A percentile compares a stretch with the other conserved stretches of the same genome.
Evolutionary conservation across 2,113 vertebrate genomes (phyloP).

Genomic region (Leptobrachium leishanense): DNA sequence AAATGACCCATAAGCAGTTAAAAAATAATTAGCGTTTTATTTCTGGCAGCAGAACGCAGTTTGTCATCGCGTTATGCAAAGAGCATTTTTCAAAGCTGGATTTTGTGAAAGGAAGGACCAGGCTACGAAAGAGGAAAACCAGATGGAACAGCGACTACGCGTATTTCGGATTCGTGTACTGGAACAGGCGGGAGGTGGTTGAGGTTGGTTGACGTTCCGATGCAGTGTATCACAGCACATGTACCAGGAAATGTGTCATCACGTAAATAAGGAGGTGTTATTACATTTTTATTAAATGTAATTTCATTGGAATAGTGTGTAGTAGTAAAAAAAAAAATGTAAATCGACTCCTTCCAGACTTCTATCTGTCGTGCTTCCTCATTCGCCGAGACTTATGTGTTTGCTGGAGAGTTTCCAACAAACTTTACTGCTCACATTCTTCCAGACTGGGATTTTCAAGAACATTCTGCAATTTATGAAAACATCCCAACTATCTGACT

Average conservation of each 20-base stretch:
- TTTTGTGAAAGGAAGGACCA: conserved; percentile 28
- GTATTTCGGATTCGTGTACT: conserved; percentile 2
- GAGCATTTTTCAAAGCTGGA: conserved; percentile 32
- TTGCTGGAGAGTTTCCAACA: conserved; percentile 66
- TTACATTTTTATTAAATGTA: neutral
- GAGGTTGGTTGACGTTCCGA: neutral
- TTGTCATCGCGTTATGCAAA: conserved; percentile 38
- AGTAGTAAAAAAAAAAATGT: conserved; percentile 52
- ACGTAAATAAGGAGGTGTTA: no score
- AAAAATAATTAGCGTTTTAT: conserved; percentile 43
- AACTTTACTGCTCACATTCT: conserved; percentile 61
- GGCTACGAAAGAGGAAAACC: conserved; percentile 32
- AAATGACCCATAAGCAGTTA: conserved; percentile 42
- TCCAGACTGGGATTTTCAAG: conserved; percentile 65
- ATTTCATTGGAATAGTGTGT: conserved; percentile 35
- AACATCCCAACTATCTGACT: conserved; percentile 63
- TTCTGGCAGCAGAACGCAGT: conserved; percentile 27
- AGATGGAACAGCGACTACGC: conserved; percentile 23
- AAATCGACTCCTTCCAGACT: conserved; percentile 40
- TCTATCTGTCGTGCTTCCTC: conserved; percentile 47
- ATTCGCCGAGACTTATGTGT: conserved; percentile 57
- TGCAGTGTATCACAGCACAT: neutral
- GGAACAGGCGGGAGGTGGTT: neutral
- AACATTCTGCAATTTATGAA: conserved; percentile 69
- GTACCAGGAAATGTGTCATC: no score